phyloP scores from a whole-genome alignment of 1,140 invertebrate species.

The Colletes gigas region DNA sequence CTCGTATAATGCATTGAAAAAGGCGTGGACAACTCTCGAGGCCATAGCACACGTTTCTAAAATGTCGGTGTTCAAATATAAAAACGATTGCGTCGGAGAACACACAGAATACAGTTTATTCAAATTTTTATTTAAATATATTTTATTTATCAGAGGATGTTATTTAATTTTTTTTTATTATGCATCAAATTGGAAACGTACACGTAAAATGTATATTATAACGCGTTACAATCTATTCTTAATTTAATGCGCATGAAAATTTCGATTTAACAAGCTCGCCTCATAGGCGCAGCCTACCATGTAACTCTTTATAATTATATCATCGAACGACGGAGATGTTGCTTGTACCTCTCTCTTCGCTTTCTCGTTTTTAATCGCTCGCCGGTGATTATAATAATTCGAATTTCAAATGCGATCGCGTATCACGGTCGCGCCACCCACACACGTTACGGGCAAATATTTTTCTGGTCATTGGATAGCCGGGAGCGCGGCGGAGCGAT shows the following conservation, averaged over 20 bases:
- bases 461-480: constrained; percentile 44
- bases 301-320: constrained; percentile 54
- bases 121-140: no score
- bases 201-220: constrained; percentile 4
- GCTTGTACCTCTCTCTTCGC: constrained; percentile 9
- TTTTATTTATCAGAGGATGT: no score
- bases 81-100: no score
- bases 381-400: constrained; percentile 46
- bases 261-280: constrained; percentile 28
- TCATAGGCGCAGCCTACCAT: constrained; percentile 37
- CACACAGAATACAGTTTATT: no score
- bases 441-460: constrained; percentile 39
- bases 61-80: no score
- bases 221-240: constrained; percentile 29
- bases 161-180: constrained; percentile 5
- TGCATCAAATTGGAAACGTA: background rate
- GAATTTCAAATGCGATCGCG: constrained; percentile 46
- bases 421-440: background rate
- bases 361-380: constrained; percentile 35
- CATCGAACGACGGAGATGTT: constrained; percentile 26
- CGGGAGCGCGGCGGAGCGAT: constrained; percentile 21
- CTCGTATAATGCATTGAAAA: no score
- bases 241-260: constrained; percentile 48
- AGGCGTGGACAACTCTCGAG: no score
- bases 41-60: no score